Evolutionary conservation across 2,113 vertebrate genomes (phyloP).

Genomic region (Anarrhichthys ocellatus): DNA sequence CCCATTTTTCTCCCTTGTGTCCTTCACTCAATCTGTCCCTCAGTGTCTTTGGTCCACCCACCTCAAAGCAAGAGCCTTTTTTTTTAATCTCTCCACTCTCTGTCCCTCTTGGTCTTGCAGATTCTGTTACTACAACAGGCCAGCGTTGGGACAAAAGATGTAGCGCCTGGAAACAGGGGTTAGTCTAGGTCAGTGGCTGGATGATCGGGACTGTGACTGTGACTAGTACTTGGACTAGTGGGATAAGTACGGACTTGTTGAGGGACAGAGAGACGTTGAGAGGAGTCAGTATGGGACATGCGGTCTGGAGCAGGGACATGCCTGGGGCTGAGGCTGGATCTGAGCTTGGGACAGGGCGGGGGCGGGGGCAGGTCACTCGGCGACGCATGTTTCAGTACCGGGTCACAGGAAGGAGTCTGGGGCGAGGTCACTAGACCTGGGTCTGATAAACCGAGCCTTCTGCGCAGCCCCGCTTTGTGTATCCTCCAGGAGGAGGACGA

Average conservation of each 20-base stretch:
- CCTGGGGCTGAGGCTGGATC: constrained; percentile 25
- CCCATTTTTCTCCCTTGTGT: neutral
- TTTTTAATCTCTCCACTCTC: constrained; percentile 8
- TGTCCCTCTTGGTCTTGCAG: constrained; percentile 6
- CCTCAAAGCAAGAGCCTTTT: neutral
- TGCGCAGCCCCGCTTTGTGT: neutral
- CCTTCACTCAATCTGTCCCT: constrained; percentile 30
- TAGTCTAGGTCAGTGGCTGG: neutral
- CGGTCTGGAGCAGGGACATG: neutral
- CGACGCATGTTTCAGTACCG: neutral
- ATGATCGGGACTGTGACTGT: neutral
- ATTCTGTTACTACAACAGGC: neutral
- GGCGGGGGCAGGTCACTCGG: neutral
- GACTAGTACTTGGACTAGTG: neutral
- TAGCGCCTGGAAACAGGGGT: neutral
- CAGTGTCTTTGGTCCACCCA: constrained; percentile 6
- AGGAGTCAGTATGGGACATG: neutral
- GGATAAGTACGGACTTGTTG: neutral
- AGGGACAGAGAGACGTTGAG: neutral
- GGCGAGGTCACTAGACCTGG: neutral
- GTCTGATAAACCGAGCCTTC: constrained; percentile 8
- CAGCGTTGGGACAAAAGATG: neutral
- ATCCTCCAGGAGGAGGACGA: constrained; percentile 7
- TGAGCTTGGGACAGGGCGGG: constrained; percentile 13
- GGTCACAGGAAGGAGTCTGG: neutral